Evolutionary conservation across 1,140 invertebrate genomes (phyloP), one percentile per base, ranked within the genome.

Genomic region (Drosophila parvula): DNA sequence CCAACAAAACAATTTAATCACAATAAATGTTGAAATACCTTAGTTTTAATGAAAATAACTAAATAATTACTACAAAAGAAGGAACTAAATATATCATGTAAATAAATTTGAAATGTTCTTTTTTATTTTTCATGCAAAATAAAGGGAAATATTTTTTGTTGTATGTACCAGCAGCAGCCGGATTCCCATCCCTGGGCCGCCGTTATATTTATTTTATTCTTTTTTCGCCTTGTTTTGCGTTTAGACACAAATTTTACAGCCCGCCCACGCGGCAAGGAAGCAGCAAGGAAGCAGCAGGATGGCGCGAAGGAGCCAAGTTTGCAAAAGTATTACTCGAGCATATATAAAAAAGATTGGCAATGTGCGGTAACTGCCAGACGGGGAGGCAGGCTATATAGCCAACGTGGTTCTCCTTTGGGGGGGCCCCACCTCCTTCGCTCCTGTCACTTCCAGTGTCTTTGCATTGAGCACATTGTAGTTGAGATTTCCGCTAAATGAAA

Each of bases 241-340:
- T 89, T 89, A 89, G 84, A 84, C 84, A 84, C 85, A 89, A 84
- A 81, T 81, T 89, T 81, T 78, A 89, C 78, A 89, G 69, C 41
- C 50, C 67, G 56, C 78, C 74, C 74, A 81, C 78, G 68, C 74
- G 38, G 43, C 11, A n/a, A n/a, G n/a, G 10, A 10, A 27, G n/a
- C 14, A 36, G 22, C 10, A n/a, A 44, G 7, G 11, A 48, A 9
- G 5, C 3, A 30, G 18, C 9, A 30, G 16, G 9, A 14, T 16
- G n/a, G 30, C 10, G 40, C 36, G 16, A 43, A 43, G 56, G 41
- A 60, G 78, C 63, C 63, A 73, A 82, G 79, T 79, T 81, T 53
- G 81, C 74, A 75, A 86, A 82, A 82, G 75, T 86, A 82, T 82
- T 79, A 65, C 79, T 71, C 51, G 64, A 69, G 69, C 58, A 51